Evolutionary conservation across 2,888 invertebrate genomes (phyloP), one percentile per base, ranked within the genome.

Genomic region (Habrosyne pyritoides): DNA sequence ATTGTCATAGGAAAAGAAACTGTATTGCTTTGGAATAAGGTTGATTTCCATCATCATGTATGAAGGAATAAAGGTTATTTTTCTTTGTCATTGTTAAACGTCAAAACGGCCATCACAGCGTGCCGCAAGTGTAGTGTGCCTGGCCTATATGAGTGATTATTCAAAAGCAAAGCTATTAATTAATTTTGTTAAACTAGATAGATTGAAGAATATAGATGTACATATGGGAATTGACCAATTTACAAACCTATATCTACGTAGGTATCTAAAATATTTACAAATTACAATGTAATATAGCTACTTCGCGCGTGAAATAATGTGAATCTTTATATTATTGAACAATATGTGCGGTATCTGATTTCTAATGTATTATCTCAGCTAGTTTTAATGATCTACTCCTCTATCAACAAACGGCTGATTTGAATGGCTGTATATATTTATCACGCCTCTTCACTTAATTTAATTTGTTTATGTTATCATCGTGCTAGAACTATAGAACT

Each of bases 221-320:
- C 75, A 70, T 76, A 75, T 84, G 78, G 81, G 83, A 91, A 91
- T 91, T 91, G 90, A 91, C 89, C 78, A 83, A 86, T 84, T 89
- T 87, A 89, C 83, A 83, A 83, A 82, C 73, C 84, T 89, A 87
- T 70, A 63, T 67, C 81, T 87, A 86, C 70, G 53, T 36, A 36
- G 8, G 36, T 77, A 77, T 64, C 68, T 76, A 75, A 63, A 70
- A 69, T 81, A 83, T 80, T 77, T 84, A 84, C 83, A 83, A 69
- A 18, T 57, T 57, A 59, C 66, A 61, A 47, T 21, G 2, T 21
- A 61, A 54, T 60, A 42, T 63, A 73, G 64, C 64, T 72, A 76
- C 60, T 61, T 61, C 68, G 68, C 73, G 65, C 66, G 66, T 72
- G 62, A 71, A 77, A 76, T 64, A 33, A 64, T 67, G 22, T 47